A percentile compares a stretch with the other conserved stretches of the same genome.
phyloP scores from a whole-genome alignment of 30 jellyfish, hydroid and myxozoan genomes.

The Morbakka virulenta region DNA sequence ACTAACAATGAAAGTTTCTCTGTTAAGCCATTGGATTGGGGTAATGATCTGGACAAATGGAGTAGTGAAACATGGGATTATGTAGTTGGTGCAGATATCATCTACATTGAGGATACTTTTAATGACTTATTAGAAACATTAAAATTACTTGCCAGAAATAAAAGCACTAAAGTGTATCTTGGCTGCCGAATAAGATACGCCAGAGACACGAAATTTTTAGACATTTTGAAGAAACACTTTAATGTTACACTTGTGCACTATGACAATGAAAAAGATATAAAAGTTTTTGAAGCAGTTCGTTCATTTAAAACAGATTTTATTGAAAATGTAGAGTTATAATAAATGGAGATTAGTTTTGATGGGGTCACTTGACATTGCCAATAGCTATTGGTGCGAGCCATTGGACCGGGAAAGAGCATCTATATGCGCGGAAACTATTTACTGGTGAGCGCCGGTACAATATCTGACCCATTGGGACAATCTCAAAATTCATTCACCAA shows the following conservation, averaged over 20 bases:
- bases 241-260: conserved; percentile 8
- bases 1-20: background rate
- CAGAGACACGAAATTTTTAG: conserved; percentile 37
- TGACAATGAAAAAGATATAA: conserved; percentile 49
- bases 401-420: too few relatives aligned
- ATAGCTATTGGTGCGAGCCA: too few relatives aligned
- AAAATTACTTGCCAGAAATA: conserved; percentile 30
- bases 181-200: conserved; percentile 69
- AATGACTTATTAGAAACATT: conserved; percentile 59
- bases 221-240: conserved; percentile 34
- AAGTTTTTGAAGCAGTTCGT: conserved; percentile 20
- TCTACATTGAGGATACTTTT: conserved; percentile 61
- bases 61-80: conserved; percentile 53
- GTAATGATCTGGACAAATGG: conserved; percentile 50
- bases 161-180: conserved; percentile 8
- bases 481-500: too few relatives aligned
- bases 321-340: too few relatives aligned
- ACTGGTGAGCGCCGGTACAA: too few relatives aligned
- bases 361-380: too few relatives aligned
- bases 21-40: conserved; percentile 70
- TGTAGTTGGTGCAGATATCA: conserved; percentile 83
- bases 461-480: too few relatives aligned
- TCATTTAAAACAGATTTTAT: background rate
- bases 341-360: too few relatives aligned
- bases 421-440: too few relatives aligned